Percentiles rank a stretch among this genome's conserved stretches.
Evolutionary conservation across 30 jellyfish, hydroid and myxozoan genomes (phyloP).

Genomic region (Turritopsis dohrnii): DNA sequence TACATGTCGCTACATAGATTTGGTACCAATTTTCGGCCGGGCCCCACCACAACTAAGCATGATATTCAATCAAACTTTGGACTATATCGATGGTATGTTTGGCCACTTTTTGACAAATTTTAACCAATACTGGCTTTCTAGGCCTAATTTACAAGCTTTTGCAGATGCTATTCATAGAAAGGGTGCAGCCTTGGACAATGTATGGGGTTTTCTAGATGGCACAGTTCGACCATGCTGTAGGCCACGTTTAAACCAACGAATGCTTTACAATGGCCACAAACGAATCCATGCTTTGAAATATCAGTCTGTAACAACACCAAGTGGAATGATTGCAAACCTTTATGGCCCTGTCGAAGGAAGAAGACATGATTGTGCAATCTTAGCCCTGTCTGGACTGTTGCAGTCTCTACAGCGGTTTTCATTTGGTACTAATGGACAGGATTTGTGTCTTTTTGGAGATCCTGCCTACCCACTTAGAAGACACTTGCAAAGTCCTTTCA

Average conservation of each 20-base stretch:
- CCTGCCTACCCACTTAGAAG: conserved; percentile 7
- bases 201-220: neutral
- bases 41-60: neutral
- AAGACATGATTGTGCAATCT: neutral
- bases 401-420: neutral
- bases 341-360: neutral
- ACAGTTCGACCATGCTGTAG: neutral
- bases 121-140: neutral
- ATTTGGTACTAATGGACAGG: neutral
- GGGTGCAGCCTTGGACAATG: neutral
- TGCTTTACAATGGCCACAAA: neutral
- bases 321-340: no score
- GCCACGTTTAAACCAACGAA: neutral
- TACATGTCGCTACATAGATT: neutral
- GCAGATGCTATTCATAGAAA: neutral
- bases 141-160: neutral
- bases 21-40: neutral
- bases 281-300: no score
- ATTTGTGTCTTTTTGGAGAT: neutral
- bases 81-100: neutral
- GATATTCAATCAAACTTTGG: neutral
- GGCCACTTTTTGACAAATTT: neutral
- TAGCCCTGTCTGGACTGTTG: neutral
- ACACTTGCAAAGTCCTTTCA: conserved; percentile 1
- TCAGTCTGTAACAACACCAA: no score